phyloP scores from a whole-genome alignment of 2,797 vertebrate genomes.

The Varecia variegata region DNA sequence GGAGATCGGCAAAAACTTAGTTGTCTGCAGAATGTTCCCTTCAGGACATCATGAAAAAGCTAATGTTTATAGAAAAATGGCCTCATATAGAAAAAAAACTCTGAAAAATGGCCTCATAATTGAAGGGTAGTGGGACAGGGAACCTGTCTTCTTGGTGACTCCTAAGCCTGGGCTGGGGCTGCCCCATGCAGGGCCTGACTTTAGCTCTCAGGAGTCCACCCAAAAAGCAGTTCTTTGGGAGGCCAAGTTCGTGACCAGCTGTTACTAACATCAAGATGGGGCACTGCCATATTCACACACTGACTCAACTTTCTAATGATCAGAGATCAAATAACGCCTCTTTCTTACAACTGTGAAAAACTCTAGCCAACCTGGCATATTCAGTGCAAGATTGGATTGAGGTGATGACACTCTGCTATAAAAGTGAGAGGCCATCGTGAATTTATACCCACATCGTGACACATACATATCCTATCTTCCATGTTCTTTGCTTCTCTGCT shows the following conservation, averaged over 20 bases:
- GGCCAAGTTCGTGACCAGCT: conserved; percentile 62
- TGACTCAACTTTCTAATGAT: conserved; percentile 74
- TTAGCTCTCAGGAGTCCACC: background rate
- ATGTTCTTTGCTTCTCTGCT: background rate
- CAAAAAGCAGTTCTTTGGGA: background rate
- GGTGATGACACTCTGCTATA: accelerated
- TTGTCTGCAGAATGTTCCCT: background rate
- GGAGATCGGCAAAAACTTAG: background rate
- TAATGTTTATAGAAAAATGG: conserved; percentile 51
- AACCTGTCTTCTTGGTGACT: conserved; percentile 57
- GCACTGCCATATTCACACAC: conserved; percentile 56
- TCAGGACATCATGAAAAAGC: background rate
- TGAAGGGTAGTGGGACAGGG: conserved; percentile 57
- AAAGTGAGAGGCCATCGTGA: background rate
- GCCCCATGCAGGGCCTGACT: conserved; percentile 35
- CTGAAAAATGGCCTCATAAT: conserved; percentile 53
- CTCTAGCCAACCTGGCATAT: accelerated
- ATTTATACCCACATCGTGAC: background rate
- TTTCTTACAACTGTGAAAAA: background rate
- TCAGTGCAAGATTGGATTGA: background rate
- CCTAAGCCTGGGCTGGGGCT: background rate
- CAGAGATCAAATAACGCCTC: conserved; percentile 45
- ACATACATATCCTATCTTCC: background rate
- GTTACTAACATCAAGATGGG: conserved; percentile 53
- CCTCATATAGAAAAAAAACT: conserved; percentile 45